These are phyloP conservation scores for Microctonus aethiopoides DNA, from an alignment of 2,888 invertebrate genomes.

Conservation along the genomic window DNA sequence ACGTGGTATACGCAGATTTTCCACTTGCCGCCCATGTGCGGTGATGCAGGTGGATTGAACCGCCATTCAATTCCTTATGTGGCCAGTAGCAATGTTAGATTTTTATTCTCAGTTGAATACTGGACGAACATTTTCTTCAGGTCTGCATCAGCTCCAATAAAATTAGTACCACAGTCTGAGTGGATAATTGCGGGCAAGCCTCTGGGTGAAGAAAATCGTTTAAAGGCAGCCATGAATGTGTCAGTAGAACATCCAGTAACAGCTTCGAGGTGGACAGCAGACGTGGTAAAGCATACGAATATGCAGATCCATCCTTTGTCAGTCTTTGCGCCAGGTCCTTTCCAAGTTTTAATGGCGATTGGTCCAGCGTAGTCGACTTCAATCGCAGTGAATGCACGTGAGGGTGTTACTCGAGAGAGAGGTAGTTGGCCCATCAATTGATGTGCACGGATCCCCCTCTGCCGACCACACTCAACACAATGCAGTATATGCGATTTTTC, in stretches of 20 bases:
- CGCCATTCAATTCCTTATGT: conserved; percentile 43
- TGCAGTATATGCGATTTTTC: conserved; percentile 12
- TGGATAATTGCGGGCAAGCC: no score
- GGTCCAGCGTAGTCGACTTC: conserved; percentile 48
- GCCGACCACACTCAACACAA: conserved; percentile 34
- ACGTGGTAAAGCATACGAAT: conserved; percentile 44
- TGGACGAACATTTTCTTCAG: conserved; percentile 11
- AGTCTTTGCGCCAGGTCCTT: conserved; percentile 11
- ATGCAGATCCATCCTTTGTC: background rate
- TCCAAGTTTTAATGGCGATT: background rate
- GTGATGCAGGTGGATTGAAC: conserved; percentile 49
- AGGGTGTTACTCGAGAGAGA: conserved; percentile 24
- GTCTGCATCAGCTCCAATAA: conserved; percentile 4
- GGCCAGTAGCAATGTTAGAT: background rate
- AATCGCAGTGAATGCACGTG: conserved; percentile 40
- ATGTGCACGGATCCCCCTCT: conserved; percentile 37
- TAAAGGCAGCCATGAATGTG: no score
- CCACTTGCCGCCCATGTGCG: conserved; percentile 53
- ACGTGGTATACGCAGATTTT: conserved; percentile 49
- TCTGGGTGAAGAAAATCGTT: no score
- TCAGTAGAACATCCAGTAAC: conserved; percentile 39
- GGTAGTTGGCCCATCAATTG: conserved; percentile 39
- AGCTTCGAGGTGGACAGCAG: conserved; percentile 44
- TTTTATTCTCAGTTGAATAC: background rate
- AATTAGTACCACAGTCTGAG: no score